Evolutionary conservation across 2,797 vertebrate species (phyloP), one percentile per base, ranked within the genome.

Genomic region (Mionectes olivaceus): DNA sequence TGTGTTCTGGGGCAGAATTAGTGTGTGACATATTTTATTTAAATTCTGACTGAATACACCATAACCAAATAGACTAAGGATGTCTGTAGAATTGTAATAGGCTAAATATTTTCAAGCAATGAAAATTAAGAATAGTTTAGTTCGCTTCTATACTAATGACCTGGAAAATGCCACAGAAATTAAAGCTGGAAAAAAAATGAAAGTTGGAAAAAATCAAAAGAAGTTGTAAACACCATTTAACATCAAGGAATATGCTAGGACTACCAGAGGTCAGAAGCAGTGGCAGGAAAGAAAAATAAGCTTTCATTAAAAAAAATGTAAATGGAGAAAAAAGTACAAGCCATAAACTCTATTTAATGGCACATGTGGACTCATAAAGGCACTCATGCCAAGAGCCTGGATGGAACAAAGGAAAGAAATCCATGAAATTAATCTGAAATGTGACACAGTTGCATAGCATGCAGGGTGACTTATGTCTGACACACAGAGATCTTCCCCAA

Each of bases 221-320:
- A 52, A 19, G 18, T 35, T 83, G 27, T 49, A 77, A 89, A 83
- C 60, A 78, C 19, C 6, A 50, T 87, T 90, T 86, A 83, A 83
- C 75, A 65, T 43, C 75, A 88, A 94, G 79, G 71, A 89, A 94
- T 75, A 91, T 27, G 10, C 19, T 85, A 46, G 18, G 33, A 89
- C 44, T 68, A 57, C 24, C 7, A 68, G 64, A 89, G 82, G 79
- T 83, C 84, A 94, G 41, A 87, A 89, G 44, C 25, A 85, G 52
- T 67, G 33, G 22, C 35, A 91, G 46, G 25, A 78, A 93, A 85
- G 43, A 87, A 89, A 91, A 91, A 71, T 43, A 93, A 91, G 39
- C 22, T 80, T 85, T 85, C 41, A 57, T 73, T 91, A 83, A 68
- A 65, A 94, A 87, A 56, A 89, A 87, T 85, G 23, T 57, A 95